Evolutionary conservation across 2,797 vertebrate genomes (phyloP).

Genomic region (Lacerta agilis): DNA sequence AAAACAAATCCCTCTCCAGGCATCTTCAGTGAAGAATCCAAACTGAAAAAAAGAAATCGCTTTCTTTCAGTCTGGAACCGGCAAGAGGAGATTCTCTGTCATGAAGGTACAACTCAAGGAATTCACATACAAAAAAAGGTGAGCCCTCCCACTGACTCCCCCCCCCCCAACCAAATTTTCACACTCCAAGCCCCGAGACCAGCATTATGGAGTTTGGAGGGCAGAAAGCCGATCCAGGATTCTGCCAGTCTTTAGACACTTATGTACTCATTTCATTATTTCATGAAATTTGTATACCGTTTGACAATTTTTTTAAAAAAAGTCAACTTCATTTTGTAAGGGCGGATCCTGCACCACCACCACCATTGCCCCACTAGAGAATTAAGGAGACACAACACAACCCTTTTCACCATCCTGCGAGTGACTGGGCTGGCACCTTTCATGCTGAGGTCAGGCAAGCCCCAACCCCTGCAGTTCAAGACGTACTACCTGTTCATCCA

Average conservation of each 20-base stretch:
- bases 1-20: background rate
- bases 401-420: background rate
- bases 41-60: background rate
- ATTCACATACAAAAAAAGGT: background rate
- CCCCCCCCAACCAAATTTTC: rapidly evolving
- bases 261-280: too few species aligned
- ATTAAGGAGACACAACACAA: background rate
- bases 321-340: background rate
- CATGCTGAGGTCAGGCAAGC: too few species aligned
- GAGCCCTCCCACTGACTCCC: background rate
- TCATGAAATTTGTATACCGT: too few species aligned
- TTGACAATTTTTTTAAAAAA: too few species aligned
- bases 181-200: too few species aligned
- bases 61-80: too few species aligned
- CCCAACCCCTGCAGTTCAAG: too few species aligned
- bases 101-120: background rate
- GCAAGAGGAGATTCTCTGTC: background rate
- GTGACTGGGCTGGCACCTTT: background rate
- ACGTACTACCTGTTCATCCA: too few species aligned
- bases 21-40: background rate
- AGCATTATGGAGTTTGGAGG: too few species aligned
- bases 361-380: background rate
- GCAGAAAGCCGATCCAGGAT: background rate
- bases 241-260: background rate
- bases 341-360: too few species aligned